These are phyloP conservation scores for Chondrosia reniformis DNA, from an alignment of 37 sponge, comb jelly and placozoan genomes.

Conservation along the genomic window DNA sequence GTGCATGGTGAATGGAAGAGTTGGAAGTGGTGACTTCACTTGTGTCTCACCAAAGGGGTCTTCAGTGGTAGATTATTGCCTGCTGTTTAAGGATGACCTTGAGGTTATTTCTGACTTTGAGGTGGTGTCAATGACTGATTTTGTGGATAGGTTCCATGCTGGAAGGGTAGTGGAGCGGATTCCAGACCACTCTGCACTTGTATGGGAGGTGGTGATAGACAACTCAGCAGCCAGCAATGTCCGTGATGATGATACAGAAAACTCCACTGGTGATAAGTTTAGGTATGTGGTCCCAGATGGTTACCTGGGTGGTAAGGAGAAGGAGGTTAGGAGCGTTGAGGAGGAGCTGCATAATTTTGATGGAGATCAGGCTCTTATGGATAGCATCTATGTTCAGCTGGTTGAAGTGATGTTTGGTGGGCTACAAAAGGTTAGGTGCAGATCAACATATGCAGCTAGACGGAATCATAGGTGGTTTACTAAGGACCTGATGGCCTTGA, in stretches of 20 bases:
- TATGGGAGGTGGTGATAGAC: neutral
- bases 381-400: neutral
- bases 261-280: neutral
- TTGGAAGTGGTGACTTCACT: neutral
- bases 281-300: neutral
- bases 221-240: neutral
- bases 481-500: neutral
- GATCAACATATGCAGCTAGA: too few species aligned
- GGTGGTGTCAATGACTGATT: neutral
- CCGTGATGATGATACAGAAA: too few species aligned
- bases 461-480: neutral
- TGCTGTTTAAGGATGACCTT: neutral
- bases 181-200: neutral
- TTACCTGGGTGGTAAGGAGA: neutral
- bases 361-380: neutral
- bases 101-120: neutral
- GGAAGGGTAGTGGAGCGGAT: too few species aligned
- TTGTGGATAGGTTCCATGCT: too few species aligned
- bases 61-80: slow-evolving; percentile 4
- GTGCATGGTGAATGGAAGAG: slow-evolving; percentile 3
- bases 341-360: neutral
- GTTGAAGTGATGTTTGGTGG: neutral
- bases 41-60: neutral
- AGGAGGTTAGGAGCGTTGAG: neutral
- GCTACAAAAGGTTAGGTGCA: neutral